Conservation (phyloP, 2,113 vertebrate species). For the Jacana jacana region DNA sequence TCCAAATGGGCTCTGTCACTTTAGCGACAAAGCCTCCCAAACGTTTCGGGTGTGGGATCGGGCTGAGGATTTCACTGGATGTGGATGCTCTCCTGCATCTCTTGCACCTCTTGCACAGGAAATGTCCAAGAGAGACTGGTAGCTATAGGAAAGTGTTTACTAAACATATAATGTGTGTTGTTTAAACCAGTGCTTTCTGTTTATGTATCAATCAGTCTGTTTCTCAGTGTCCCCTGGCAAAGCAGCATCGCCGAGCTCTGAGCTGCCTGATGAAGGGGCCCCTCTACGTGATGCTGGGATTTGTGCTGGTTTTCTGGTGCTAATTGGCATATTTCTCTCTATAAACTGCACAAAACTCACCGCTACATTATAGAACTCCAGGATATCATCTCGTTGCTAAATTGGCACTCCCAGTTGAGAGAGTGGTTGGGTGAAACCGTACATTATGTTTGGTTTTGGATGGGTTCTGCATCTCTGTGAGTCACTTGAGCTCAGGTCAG, state of each 20-base stretch:
- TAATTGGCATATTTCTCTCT: not conserved
- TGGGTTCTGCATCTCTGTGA: not conserved
- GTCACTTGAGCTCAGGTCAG: not conserved
- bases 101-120: not conserved
- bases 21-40: not conserved
- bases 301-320: accelerated
- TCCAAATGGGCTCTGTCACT: too few species aligned
- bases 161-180: not conserved
- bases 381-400: not conserved
- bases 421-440: not conserved
- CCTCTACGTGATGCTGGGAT: not conserved
- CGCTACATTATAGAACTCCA: accelerated
- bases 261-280: not conserved
- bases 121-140: not conserved
- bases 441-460: accelerated
- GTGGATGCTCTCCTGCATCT: not conserved
- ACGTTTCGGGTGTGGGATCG: accelerated
- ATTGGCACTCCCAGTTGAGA: not conserved
- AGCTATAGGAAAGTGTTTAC: not conserved
- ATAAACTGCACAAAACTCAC: not conserved
- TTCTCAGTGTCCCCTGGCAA: not conserved
- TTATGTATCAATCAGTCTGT: not conserved
- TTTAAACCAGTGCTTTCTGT: not conserved
- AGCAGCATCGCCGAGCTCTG: not conserved
- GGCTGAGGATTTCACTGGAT: not conserved